These are phyloP conservation scores for Erithacus rubecula DNA, from an alignment of 2,797 vertebrate species.

Conservation along the genomic window DNA sequence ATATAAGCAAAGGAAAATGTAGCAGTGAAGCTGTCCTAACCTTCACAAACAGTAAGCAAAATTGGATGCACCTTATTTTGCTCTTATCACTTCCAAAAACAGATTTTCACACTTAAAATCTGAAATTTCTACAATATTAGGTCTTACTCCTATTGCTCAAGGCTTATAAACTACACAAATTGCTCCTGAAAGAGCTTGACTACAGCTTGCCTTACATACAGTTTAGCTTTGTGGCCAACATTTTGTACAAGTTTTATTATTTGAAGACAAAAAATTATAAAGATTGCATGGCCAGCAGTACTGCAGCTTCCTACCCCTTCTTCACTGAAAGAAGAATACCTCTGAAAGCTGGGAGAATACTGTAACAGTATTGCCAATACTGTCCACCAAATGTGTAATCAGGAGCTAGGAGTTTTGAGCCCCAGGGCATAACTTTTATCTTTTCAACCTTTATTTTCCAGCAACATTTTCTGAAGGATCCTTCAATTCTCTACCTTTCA, in stretches of 20 bases:
- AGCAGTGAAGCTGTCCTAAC: neutral
- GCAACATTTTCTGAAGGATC: neutral
- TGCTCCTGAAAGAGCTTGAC: neutral
- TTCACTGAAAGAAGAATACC: neutral
- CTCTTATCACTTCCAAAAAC: neutral
- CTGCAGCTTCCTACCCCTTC: neutral
- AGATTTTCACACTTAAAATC: neutral
- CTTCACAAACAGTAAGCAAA: neutral
- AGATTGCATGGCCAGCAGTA: neutral
- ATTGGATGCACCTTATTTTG: neutral
- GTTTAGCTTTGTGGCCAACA: neutral
- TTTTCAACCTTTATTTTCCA: neutral
- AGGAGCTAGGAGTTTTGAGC: neutral
- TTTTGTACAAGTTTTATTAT: neutral
- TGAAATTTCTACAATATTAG: neutral
- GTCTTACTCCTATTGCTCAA: neutral
- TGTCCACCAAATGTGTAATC: neutral
- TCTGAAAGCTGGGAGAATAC: neutral
- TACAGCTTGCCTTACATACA: neutral
- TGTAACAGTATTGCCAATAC: neutral
- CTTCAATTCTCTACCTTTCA: neutral
- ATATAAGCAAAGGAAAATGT: neutral
- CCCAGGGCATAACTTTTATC: neutral
- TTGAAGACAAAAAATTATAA: neutral
- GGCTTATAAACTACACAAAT: neutral